These are phyloP conservation scores for Pachycephala philippinensis DNA, from an alignment of 2,113 vertebrate genomes.

Conservation along the genomic window DNA sequence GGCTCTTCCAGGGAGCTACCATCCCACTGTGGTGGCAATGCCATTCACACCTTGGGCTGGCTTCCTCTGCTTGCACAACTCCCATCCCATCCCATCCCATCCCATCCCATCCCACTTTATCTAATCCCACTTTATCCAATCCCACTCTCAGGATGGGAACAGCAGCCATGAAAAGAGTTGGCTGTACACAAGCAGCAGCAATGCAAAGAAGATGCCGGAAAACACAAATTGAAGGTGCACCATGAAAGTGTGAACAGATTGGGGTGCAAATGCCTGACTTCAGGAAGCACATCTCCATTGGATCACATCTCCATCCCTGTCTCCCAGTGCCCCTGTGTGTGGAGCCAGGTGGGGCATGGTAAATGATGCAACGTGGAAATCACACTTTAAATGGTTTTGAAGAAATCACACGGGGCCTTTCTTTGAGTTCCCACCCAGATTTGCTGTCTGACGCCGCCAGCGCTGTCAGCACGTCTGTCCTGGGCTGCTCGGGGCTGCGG, in stretches of 20 bases:
- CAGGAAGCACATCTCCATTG: fast-evolving
- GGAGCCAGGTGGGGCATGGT: not conserved
- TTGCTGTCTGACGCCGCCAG: not conserved
- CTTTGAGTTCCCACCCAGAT: not conserved
- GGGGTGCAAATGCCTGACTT: not conserved
- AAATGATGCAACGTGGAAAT: fast-evolving
- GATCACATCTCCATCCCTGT: not conserved
- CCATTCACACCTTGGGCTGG: not conserved
- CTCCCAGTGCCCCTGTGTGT: fast-evolving
- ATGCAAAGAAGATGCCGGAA: not conserved
- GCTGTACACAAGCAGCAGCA: not conserved
- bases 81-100: not conserved
- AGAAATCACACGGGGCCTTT: not conserved
- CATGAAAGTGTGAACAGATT: not conserved
- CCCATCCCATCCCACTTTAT: not conserved
- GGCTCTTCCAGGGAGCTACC: not conserved
- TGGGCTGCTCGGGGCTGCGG: not conserved
- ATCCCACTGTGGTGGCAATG: not conserved
- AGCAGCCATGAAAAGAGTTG: not conserved
- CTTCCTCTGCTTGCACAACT: not conserved
- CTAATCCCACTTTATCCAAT: not conserved
- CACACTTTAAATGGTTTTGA: not conserved
- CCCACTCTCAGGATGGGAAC: not conserved
- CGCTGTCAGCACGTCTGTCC: not conserved
- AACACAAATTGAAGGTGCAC: not conserved